Base-by-base conservation (phyloP, 2,113 vertebrate species). In the Odocoileus virginianus region DNA sequence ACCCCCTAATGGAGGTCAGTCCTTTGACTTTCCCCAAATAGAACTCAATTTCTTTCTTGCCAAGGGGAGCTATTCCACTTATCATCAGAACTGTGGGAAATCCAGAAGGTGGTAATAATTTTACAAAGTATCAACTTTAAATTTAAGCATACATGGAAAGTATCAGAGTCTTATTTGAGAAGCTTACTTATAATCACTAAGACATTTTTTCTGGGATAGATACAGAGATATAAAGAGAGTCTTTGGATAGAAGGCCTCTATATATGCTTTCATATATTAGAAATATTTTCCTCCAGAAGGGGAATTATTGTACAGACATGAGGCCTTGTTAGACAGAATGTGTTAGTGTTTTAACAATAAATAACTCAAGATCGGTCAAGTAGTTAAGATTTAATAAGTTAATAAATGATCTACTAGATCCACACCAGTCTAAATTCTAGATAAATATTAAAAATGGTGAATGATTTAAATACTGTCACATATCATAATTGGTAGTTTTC, bases 1-100 rank as follows among this genome's bases (percentile, higher is more conserved):
- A 57, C 27, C 4, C 64, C 87, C 4, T 74, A 95, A 96, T 92
- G 81, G 57, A 96, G 86, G 95, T 94, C 89, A 92, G 33, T 57
- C 6, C 27, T 61, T 89, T 82, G 33, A 88, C 60, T 71, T 71
- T 45, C n/a, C 61, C 40, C 85, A 83, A 94, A 95, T 30, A 92
- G 15, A 92, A 87, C 2, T 45, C 36, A 76, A 94, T 85, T 94
- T 79, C 36, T 95, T 85, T 89, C 84, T 95, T 64, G 60, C 57
- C 86, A 79, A 89, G 9, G 47, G 57, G 40, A 58, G 7, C n/a
- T 94, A 84, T 13, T 82, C 4, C 6, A 57, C 36, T 96, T 84
- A 76, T 78, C 55, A 54, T 78, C 45, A 93, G 58, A 84, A 85
- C 9, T 23, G 47, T 60, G 36, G 30, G 55, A 94, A 96, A 83